phyloP scores from a whole-genome alignment of 2,113 vertebrate species.

The Phaetusa simplex region DNA sequence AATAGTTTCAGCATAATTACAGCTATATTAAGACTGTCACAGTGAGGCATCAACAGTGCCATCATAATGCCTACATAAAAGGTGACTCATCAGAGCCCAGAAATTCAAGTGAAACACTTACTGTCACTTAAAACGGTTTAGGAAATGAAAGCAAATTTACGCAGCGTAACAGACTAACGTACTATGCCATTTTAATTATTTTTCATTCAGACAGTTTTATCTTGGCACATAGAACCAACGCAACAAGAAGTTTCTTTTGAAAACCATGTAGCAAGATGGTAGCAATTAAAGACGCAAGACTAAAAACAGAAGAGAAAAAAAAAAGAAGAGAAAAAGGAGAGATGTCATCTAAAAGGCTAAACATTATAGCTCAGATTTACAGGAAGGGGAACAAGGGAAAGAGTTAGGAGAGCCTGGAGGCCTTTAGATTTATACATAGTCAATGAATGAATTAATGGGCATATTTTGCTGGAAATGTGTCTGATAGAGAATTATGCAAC shows the following conservation, averaged over 20 bases:
- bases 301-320: background rate
- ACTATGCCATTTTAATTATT: conserved; percentile 43
- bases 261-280: background rate
- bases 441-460: background rate
- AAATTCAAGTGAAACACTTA: conserved; percentile 53
- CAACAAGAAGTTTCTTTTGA: background rate
- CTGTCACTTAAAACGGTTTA: conserved; percentile 56
- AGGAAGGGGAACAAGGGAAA: background rate
- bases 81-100: conserved; percentile 49
- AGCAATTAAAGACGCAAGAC: background rate
- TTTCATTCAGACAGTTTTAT: conserved; percentile 41
- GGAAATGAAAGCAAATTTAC: conserved; percentile 53
- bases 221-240: background rate
- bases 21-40: conserved; percentile 55
- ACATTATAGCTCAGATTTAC: background rate
- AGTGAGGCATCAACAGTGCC: conserved; percentile 57
- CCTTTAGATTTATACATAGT: background rate
- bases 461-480: background rate
- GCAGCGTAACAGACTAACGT: conserved; percentile 19
- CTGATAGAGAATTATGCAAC: background rate
- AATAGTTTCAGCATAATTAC: conserved; percentile 52
- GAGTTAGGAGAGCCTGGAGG: background rate
- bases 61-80: conserved; percentile 49
- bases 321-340: background rate
- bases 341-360: background rate